Evolutionary conservation across 2,113 vertebrate species (phyloP), one percentile per base, ranked within the genome.

Genomic region (Meriones unguiculatus): DNA sequence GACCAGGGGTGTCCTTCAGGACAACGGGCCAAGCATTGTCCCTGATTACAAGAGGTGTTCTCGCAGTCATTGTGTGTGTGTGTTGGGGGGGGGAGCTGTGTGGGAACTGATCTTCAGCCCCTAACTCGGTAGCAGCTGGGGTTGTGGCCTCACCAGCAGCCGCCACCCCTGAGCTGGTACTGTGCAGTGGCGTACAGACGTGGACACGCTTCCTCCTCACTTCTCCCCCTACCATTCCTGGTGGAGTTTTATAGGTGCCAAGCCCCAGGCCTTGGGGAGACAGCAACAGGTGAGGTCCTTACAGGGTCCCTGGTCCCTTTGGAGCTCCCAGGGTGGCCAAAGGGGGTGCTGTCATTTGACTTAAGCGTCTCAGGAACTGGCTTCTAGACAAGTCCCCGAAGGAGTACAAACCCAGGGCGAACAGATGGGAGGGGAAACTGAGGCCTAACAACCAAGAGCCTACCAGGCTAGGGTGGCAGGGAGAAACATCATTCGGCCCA

Each of bases 1-100:
- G 96, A 90, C 94, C 92, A 0, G 64, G 88, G 95, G 72, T 87
- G 80, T 96, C 97, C 97, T 95, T 93, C 17, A 20, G 91, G 96
- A 90, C 62, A 1, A n/a, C 41, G 92, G 22, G 92, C 95, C 94
- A 95, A 89, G 95, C 97, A 95, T 97, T 94, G 92, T 95, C 96
- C 84, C 92, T 30, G 91, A 46, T 59, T 12, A 25, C 75, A 70
- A 54, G 96, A 95, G 94, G 75, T 65, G 65, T 87, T 95, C 92
- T 70, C 94, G 90, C 15, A 41, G 81, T 38, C 73, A 81, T 18
- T 92, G 92, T 89, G 1, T 38, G 54, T 57, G 54, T 10, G 46
- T 10, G 54, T 13, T 10, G 54, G 54, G 54, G 14, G 54, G 10
- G 10, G 54, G 24, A 5, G 35, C 67, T 69, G 75, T 57, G 95